These are phyloP conservation scores for Calyptommatus sinebrachiatus DNA, from an alignment of 2,113 vertebrate genomes.

Conservation along the genomic window DNA sequence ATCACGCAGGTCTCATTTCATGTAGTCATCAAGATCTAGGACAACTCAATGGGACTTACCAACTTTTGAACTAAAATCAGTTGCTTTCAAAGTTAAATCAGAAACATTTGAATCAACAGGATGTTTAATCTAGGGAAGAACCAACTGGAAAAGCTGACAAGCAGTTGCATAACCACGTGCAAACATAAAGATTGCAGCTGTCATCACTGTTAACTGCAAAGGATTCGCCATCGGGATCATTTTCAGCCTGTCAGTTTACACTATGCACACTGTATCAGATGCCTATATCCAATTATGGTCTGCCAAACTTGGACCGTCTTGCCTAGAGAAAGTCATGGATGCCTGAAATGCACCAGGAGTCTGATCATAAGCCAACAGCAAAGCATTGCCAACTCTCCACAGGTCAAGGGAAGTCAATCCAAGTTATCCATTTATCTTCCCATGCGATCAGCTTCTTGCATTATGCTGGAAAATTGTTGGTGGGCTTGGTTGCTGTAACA, in stretches of 20 bases:
- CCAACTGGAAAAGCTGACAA: conserved; percentile 38
- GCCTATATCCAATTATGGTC: conserved; percentile 36
- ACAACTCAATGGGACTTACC: not conserved
- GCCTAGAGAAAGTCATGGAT: conserved; percentile 36
- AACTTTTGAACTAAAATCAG: not conserved
- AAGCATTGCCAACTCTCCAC: conserved; percentile 30
- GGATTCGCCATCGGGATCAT: conserved; percentile 34
- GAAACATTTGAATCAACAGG: not conserved
- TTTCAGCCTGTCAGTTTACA: conserved; percentile 46
- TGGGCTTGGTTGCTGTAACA: not conserved
- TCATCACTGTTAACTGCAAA: conserved; percentile 32
- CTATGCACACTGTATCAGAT: conserved; percentile 41
- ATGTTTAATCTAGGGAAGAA: conserved; percentile 19
- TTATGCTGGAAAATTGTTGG: not conserved
- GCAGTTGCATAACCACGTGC: not conserved
- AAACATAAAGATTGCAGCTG: conserved; percentile 10
- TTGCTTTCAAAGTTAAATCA: conserved; percentile 15
- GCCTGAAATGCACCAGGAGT: conserved; percentile 38
- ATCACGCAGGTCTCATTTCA: not conserved
- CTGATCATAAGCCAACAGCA: conserved; percentile 24
- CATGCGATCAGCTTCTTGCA: conserved; percentile 29
- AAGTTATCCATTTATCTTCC: conserved; percentile 49
- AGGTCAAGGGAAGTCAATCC: conserved; percentile 44
- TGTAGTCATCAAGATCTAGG: not conserved
- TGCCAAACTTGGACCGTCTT: conserved; percentile 40